phyloP scores from a whole-genome alignment of 2,113 vertebrate genomes.

The Mustela lutreola region DNA sequence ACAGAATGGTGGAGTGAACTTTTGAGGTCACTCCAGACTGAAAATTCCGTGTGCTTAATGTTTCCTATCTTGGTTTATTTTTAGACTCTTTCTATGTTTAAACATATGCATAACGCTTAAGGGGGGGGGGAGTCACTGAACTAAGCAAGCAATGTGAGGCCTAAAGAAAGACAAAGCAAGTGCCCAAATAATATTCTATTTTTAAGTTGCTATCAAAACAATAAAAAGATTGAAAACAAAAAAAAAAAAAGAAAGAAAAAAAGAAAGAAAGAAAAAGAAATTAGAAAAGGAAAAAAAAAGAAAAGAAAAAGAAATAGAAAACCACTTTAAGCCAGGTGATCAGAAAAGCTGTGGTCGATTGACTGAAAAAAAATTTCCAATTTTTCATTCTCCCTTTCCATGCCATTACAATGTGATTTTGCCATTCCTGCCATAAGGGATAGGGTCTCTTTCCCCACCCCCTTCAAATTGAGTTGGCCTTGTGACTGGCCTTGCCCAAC shows the following conservation, averaged over 20 bases:
- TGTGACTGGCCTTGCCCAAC: not conserved
- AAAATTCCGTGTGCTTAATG: not conserved
- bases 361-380: not conserved
- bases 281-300: no score
- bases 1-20: not conserved
- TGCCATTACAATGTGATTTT: not conserved
- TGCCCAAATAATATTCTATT: not conserved
- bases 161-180: slow-evolving; percentile 39
- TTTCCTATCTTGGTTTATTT: slow-evolving; percentile 16
- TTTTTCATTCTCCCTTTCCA: not conserved
- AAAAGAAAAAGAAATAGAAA: slow-evolving; percentile 10
- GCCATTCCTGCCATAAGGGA: not conserved
- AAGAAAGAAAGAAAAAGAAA: not conserved
- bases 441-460: not conserved
- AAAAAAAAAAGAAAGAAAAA: not conserved
- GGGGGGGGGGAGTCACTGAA: not conserved
- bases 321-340: not conserved
- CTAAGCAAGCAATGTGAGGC: slow-evolving; percentile 37
- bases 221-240: not conserved
- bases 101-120: slow-evolving; percentile 25
- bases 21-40: not conserved
- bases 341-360: not conserved
- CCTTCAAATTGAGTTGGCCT: not conserved
- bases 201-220: slow-evolving; percentile 7
- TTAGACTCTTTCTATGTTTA: slow-evolving; percentile 19